A percentile compares a stretch with the other conserved stretches of the same genome.
These are phyloP conservation scores for Neomorphus geoffroyi DNA, from an alignment of 2,797 vertebrate genomes.

Conservation along the genomic window DNA sequence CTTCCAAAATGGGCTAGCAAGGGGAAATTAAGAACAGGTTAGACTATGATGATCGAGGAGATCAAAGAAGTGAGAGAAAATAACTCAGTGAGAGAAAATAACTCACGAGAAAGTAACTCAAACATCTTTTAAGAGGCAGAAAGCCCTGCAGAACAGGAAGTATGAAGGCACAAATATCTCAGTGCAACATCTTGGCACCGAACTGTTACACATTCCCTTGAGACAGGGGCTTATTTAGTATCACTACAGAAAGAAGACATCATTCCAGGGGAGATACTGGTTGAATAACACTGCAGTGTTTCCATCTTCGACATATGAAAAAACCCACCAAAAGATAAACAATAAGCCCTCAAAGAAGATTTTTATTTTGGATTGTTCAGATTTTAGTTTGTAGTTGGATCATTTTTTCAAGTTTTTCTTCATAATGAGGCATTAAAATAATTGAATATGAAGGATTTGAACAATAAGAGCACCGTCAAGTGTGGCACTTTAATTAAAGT, in stretches of 20 bases:
- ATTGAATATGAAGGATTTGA: background rate
- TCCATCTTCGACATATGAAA: background rate
- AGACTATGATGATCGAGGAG: background rate
- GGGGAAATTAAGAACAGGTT: background rate
- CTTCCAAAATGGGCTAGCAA: background rate
- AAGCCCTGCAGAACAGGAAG: conserved; percentile 1
- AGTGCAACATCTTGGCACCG: background rate
- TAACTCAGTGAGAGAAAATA: background rate
- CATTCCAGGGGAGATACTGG: background rate
- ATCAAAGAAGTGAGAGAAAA: background rate
- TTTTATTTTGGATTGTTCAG: background rate
- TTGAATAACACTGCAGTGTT: background rate
- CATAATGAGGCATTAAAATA: background rate
- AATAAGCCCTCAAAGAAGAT: background rate
- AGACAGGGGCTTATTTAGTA: background rate
- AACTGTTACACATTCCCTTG: background rate
- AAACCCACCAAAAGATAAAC: background rate
- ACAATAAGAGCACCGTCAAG: background rate
- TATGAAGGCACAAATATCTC: background rate
- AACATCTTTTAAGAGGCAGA: background rate
- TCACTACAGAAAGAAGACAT: background rate
- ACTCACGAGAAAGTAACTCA: background rate
- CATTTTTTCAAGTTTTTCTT: background rate
- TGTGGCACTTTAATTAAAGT: background rate
- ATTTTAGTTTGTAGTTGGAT: background rate